Evolutionary conservation across 2,113 vertebrate species (phyloP), one percentile per base, ranked within the genome.

Genomic region (Corythoichthys haematopterus): DNA sequence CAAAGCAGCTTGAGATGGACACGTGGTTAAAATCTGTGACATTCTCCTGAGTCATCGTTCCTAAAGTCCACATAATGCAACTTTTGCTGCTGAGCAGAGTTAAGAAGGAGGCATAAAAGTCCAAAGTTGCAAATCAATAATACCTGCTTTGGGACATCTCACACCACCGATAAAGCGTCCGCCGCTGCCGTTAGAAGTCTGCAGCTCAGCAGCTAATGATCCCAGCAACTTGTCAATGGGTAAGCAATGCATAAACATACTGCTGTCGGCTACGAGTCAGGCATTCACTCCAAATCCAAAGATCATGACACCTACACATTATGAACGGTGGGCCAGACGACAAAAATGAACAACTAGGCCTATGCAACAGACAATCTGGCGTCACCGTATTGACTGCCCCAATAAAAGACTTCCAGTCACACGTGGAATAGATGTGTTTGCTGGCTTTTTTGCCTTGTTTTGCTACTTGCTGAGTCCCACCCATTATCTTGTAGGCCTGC

Each of bases 391-490:
- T 37, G 8, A 40, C 37, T 16, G 15, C 11, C 38, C 60, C 43
- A 46, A 62, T 62, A 62, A 62, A 62, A 46, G 20, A 33, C 16
- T 61, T 43, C 16, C 16, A 28, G n/a, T 45, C 60, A n/a, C 60
- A 33, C 60, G 20, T 62, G 60, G 40, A 33, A 40, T 62, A 45
- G 43, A 43, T 12, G 1, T 10, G 6, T 33, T n/a, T 46, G 43
- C 13, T 46, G 12, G 43, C n/a, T 20, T 45, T 46, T 61, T 20
- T 28, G 43, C n/a, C n/a, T 62, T 62, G 60, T 62, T 47, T 62
- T 62, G 60, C 60, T 46, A 11, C 20, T 47, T 28, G 33, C 55
- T 13, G 20, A 46, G 60, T 62, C 60, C 60, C 60, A 47, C 60
- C 60, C 60, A 62, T 46, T 28, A 33, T 20, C 40, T 4, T 36